Percentiles rank a stretch among this genome's conserved stretches.
These are phyloP conservation scores for Pelodytes ibericus DNA, from an alignment of 2,797 vertebrate species.

Conservation along the genomic window DNA sequence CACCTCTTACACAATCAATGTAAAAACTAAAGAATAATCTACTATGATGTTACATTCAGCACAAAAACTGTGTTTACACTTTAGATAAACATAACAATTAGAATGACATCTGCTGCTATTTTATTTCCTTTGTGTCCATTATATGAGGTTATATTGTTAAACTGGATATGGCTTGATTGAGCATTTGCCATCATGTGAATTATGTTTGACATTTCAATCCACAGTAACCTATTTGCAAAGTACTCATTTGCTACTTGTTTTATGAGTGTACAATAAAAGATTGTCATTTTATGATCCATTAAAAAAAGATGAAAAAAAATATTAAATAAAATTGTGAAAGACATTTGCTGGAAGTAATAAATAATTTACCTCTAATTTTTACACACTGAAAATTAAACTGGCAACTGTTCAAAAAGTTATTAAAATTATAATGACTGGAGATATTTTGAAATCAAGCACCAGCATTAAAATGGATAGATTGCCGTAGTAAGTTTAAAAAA, in stretches of 20 bases:
- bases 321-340: slow-evolving; percentile 74
- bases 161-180: slow-evolving; percentile 29
- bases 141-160: slow-evolving; percentile 26
- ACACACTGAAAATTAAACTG: slow-evolving; percentile 72
- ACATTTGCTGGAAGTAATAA: slow-evolving; percentile 73
- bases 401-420: slow-evolving; percentile 73
- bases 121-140: slow-evolving; percentile 13
- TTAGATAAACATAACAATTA: slow-evolving; percentile 2
- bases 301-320: slow-evolving; percentile 68
- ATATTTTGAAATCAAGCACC: slow-evolving; percentile 65
- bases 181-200: slow-evolving; percentile 62
- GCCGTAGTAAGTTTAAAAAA: slow-evolving; percentile 35
- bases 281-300: slow-evolving; percentile 71
- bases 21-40: too few relatives aligned
- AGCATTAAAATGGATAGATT: slow-evolving; percentile 61
- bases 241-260: slow-evolving; percentile 70
- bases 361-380: slow-evolving; percentile 75
- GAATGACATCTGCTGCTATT: neutral
- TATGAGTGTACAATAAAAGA: slow-evolving; percentile 68
- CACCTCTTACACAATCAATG: too few relatives aligned
- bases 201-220: slow-evolving; percentile 68
- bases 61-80: too few relatives aligned
- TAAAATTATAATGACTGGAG: slow-evolving; percentile 69
- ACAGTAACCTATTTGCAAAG: slow-evolving; percentile 66
- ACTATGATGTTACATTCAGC: too few relatives aligned